Conservation (phyloP, 2,888 invertebrate species). For the Agonum fuliginosum region DNA sequence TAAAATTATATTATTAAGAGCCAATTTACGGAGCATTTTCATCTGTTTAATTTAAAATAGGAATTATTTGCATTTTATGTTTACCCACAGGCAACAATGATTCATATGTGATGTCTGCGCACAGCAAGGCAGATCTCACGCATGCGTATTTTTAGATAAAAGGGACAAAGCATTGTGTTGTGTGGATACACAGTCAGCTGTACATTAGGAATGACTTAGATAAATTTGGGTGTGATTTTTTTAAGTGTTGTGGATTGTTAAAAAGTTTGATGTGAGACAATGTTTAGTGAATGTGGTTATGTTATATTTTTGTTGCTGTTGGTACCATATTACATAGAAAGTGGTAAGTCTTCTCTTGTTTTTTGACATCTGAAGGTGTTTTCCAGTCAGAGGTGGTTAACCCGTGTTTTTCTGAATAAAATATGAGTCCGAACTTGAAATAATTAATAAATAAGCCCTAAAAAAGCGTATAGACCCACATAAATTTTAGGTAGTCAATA, state of each 20-base stretch:
- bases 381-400: conserved; percentile 51
- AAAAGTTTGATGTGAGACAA: conserved; percentile 71
- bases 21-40: no score
- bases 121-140: conserved; percentile 65
- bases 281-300: conserved; percentile 81
- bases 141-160: conserved; percentile 75
- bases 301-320: conserved; percentile 81
- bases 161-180: conserved; percentile 77
- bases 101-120: conserved; percentile 39
- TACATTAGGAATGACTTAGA: conserved; percentile 75
- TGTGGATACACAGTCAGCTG: conserved; percentile 78
- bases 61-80: not conserved
- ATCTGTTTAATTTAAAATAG: not conserved
- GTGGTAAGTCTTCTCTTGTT: conserved; percentile 76
- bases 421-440: conserved; percentile 25
- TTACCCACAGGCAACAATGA: conserved; percentile 34
- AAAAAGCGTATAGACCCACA: not conserved
- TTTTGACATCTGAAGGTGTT: conserved; percentile 48
- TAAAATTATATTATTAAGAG: no score
- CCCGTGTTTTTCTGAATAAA: conserved; percentile 46
- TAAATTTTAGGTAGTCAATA: not conserved
- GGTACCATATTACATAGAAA: conserved; percentile 82
- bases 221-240: conserved; percentile 68
- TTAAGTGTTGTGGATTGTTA: conserved; percentile 64
- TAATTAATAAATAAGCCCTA: conserved; percentile 7